A percentile compares a stretch with the other conserved stretches of the same genome.
phyloP scores from a whole-genome alignment of 2,113 vertebrate species.

The Antennarius striatus region DNA sequence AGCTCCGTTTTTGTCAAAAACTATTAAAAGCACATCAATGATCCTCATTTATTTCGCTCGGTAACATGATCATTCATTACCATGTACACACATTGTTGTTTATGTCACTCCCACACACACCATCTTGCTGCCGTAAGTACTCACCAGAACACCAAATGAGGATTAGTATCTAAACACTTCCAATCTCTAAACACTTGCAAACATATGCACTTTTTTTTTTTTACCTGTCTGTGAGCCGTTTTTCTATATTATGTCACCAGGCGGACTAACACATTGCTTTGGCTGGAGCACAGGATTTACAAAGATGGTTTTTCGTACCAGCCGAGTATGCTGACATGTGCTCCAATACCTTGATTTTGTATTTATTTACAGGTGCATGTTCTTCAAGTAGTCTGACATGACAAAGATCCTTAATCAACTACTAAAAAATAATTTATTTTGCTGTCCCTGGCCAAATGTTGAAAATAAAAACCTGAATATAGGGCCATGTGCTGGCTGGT shows the following conservation, averaged over 20 bases:
- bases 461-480: no score
- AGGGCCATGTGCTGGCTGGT: neutral
- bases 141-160: neutral
- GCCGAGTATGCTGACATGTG: no score
- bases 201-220: neutral
- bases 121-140: neutral
- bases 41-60: neutral
- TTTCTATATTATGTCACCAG: neutral
- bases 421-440: no score
- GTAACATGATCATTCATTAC: neutral
- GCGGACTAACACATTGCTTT: neutral
- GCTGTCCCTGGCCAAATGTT: no score
- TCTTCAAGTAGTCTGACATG: neutral
- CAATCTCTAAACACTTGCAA: conserved; percentile 3
- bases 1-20: neutral
- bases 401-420: neutral
- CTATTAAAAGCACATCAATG: neutral
- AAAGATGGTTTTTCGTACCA: neutral
- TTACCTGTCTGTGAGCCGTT: neutral
- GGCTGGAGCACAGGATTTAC: neutral
- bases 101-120: neutral
- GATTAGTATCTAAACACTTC: neutral
- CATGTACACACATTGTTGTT: neutral
- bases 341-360: neutral
- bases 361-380: neutral